Percentiles rank a stretch among this genome's conserved stretches.
Evolutionary conservation across 1,140 invertebrate species (phyloP).

Genomic region (Zophobas atratus): DNA sequence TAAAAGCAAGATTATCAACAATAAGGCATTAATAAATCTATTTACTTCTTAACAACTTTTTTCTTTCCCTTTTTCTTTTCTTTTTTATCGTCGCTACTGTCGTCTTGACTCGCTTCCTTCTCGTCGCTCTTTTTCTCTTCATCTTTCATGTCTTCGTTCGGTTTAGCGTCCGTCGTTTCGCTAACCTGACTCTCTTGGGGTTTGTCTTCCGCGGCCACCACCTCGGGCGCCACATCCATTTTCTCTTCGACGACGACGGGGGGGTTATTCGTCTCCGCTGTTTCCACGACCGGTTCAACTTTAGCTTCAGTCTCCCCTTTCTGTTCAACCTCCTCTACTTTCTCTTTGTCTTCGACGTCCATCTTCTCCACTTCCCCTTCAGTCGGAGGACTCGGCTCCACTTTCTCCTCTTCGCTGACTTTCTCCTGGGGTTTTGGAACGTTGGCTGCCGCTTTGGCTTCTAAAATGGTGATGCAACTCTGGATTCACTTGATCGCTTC

Average conservation of each 20-base stretch:
- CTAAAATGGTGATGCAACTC: conserved; percentile 86
- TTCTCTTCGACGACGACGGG: conserved; percentile 32
- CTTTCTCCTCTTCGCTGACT: too few species aligned
- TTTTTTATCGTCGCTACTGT: conserved; percentile 40
- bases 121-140: conserved; percentile 40
- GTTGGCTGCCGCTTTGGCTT: conserved; percentile 78
- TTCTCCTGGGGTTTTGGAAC: conserved; percentile 9
- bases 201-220: conserved; percentile 12
- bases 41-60: conserved; percentile 46
- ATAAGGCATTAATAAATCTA: conserved; percentile 29
- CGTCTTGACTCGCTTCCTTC: conserved; percentile 19
- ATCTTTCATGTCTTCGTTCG: conserved; percentile 23
- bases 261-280: conserved; percentile 11
- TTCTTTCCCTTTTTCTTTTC: conserved; percentile 47
- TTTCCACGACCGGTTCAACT: neutral
- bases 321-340: too few species aligned
- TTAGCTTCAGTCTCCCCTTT: neutral
- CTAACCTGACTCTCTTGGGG: conserved; percentile 35
- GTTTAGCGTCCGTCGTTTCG: conserved; percentile 50
- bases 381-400: too few species aligned
- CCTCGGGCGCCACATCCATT: conserved; percentile 42
- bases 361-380: conserved; percentile 50
- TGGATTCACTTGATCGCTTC: conserved; percentile 92
- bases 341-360: conserved; percentile 43
- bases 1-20: conserved; percentile 47